phyloP scores from a whole-genome alignment of 2,888 invertebrate species.

The Chorisops tibialis region DNA sequence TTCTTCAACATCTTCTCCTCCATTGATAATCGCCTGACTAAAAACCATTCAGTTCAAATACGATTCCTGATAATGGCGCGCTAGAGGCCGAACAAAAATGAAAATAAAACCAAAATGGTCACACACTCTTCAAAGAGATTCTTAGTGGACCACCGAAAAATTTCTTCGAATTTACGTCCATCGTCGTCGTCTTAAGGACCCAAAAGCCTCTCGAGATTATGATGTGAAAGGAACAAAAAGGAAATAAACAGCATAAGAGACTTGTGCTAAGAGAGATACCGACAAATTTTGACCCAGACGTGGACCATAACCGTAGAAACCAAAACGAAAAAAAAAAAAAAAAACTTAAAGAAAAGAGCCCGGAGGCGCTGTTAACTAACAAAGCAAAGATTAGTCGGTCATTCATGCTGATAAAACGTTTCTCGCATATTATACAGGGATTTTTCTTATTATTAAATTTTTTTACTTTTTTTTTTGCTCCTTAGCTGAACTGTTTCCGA shows the following conservation, averaged over 20 bases:
- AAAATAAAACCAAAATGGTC: not conserved
- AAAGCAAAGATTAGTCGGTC: slow-evolving; percentile 8
- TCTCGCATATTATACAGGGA: not conserved
- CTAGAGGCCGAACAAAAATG: no score
- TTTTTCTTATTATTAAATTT: no score
- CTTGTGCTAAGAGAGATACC: not conserved
- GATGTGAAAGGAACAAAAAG: not conserved
- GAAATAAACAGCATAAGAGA: not conserved
- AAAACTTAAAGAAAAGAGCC: not conserved
- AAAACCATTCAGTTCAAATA: no score
- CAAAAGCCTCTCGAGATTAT: no score
- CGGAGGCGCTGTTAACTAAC: slow-evolving; percentile 5
- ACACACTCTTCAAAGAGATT: not conserved
- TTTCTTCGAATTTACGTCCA: not conserved
- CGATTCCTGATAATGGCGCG: no score
- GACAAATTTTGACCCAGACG: not conserved
- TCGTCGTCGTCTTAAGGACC: no score
- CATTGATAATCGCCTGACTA: no score
- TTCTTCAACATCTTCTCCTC: no score
- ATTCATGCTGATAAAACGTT: slow-evolving; percentile 7
- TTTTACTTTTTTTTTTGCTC: no score
- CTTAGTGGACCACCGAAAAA: slow-evolving; percentile 1
- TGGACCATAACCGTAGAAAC: not conserved
- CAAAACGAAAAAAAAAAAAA: not conserved
- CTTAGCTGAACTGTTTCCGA: no score